Conservation (phyloP, 2,113 vertebrate species). For the Paraplagusia blochii region DNA sequence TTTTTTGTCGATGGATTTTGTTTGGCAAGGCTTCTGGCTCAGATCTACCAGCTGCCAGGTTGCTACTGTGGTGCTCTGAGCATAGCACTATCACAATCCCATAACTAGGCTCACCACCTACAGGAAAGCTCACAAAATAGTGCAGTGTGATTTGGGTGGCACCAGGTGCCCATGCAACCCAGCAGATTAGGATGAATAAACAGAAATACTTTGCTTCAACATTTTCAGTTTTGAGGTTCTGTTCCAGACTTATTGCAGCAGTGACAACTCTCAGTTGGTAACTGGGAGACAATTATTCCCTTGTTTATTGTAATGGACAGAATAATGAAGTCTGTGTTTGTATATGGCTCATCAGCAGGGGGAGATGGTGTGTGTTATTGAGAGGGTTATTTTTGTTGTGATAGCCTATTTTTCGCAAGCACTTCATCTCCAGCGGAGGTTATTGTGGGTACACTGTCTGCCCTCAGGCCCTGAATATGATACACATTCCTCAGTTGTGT, state of each 20-base stretch:
- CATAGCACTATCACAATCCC: too few species aligned
- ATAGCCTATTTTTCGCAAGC: slow-evolving; percentile 34
- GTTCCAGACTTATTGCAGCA: slow-evolving; percentile 10
- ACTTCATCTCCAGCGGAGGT: slow-evolving; percentile 5
- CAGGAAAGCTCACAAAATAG: too few species aligned
- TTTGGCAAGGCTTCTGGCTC: too few species aligned
- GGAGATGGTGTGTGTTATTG: slow-evolving; percentile 7
- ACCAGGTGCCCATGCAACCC: too few species aligned
- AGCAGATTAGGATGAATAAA: too few species aligned
- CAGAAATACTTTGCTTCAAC: too few species aligned
- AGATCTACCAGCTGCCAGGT: too few species aligned
- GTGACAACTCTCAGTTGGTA: slow-evolving; percentile 15
- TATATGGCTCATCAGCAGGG: slow-evolving; percentile 7
- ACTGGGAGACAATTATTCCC: slow-evolving; percentile 33
- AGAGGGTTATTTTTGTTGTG: slow-evolving; percentile 29
- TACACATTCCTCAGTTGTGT: slow-evolving; percentile 6
- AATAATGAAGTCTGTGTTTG: slow-evolving; percentile 40
- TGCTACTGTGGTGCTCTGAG: too few species aligned
- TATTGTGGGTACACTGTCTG: not conserved
- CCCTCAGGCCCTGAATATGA: not conserved
- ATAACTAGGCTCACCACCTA: too few species aligned
- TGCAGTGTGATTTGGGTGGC: too few species aligned
- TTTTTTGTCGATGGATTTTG: too few species aligned
- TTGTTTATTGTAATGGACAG: slow-evolving; percentile 31
- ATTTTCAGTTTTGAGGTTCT: slow-evolving; percentile 9